These are phyloP conservation scores for Microcebus murinus DNA, from an alignment of 2,113 vertebrate species.

Conservation along the genomic window DNA sequence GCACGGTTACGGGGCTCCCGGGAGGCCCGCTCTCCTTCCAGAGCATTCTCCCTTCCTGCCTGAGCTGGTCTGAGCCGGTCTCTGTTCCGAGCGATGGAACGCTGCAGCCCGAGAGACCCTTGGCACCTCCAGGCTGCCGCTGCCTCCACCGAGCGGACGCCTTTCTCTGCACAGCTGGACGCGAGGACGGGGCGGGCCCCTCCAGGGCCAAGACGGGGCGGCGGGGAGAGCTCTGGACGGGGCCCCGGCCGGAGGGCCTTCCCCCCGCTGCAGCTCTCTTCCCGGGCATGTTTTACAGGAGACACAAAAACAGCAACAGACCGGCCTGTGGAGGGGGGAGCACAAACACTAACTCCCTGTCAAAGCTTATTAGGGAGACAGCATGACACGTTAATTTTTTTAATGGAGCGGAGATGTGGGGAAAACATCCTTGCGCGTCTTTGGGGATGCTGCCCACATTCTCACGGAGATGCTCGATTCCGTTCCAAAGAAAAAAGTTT, in stretches of 20 bases:
- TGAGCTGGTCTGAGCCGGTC: background rate
- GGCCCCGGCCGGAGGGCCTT: background rate
- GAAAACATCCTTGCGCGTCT: rapidly evolving
- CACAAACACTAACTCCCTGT: background rate
- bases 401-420: rapidly evolving
- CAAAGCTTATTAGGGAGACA: background rate
- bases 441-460: background rate
- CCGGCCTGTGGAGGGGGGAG: rapidly evolving
- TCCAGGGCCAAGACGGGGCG: rapidly evolving
- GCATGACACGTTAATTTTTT: rapidly evolving
- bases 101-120: background rate
- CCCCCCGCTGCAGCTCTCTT: rapidly evolving
- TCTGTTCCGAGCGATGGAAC: background rate
- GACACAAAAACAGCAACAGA: background rate
- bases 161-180: background rate
- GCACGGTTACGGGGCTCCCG: background rate
- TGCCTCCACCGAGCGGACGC: rapidly evolving
- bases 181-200: rapidly evolving
- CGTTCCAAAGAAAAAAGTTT: conserved; percentile 22
- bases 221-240: rapidly evolving
- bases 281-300: background rate
- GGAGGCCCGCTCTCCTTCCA: no score
- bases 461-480: background rate
- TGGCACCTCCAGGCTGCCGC: rapidly evolving
- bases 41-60: rapidly evolving